Evolutionary conservation across 2,797 vertebrate species (phyloP).

Genomic region (Hybognathus amarus): DNA sequence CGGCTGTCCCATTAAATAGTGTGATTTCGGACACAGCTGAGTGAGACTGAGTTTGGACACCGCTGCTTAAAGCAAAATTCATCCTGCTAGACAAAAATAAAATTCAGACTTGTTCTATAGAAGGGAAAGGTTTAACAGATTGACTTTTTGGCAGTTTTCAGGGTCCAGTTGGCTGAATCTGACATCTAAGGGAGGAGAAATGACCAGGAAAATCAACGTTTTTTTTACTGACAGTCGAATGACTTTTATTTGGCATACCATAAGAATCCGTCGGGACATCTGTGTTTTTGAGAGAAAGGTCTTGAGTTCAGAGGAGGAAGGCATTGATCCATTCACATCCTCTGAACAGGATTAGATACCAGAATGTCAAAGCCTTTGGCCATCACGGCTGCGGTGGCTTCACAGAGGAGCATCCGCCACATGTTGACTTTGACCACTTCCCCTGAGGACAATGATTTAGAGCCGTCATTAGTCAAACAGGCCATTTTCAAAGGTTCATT

Average conservation of each 20-base stretch:
- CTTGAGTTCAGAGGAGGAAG: not conserved
- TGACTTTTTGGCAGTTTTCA: slow-evolving; percentile 32
- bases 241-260: slow-evolving; percentile 56
- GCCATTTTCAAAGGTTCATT: not conserved
- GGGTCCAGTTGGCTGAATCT: slow-evolving; percentile 4
- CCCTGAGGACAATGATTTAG: slow-evolving; percentile 75
- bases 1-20: too few relatives aligned
- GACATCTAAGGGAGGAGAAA: slow-evolving; percentile 43
- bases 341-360: slow-evolving; percentile 89
- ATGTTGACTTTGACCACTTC: slow-evolving; percentile 93
- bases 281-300: not conserved
- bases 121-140: not conserved
- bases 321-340: slow-evolving; percentile 79
- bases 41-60: not conserved
- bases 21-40: not conserved
- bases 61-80: not conserved
- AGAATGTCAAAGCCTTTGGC: slow-evolving; percentile 93
- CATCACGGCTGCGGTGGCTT: slow-evolving; percentile 91
- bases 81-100: not conserved
- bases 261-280: slow-evolving; percentile 43
- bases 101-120: slow-evolving; percentile 6
- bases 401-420: slow-evolving; percentile 93
- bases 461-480: not conserved
- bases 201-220: slow-evolving; percentile 10
- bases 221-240: slow-evolving; percentile 35